Evolutionary conservation across 2,113 vertebrate species (phyloP).

Genomic region (Anarrhichthys ocellatus): DNA sequence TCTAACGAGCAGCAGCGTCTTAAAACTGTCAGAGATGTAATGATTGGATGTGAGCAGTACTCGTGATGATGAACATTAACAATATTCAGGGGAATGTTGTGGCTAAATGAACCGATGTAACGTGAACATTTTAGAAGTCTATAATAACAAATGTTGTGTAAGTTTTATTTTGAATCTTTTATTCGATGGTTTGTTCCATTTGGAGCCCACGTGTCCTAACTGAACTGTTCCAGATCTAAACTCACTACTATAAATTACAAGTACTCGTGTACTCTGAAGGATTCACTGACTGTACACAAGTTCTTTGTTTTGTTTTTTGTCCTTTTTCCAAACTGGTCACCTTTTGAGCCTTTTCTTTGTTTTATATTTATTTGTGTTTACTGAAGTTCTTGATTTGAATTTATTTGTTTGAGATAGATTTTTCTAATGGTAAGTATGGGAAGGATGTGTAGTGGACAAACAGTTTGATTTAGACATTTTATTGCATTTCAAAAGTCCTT

Average conservation of each 20-base stretch:
- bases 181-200: not conserved
- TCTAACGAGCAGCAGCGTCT: not conserved
- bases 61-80: not conserved
- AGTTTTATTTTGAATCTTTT: not conserved
- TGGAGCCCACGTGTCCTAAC: not conserved
- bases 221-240: not conserved
- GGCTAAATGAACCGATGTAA: not conserved
- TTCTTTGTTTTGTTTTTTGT: not conserved
- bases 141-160: not conserved
- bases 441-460: not conserved
- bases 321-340: not conserved
- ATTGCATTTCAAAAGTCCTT: not conserved
- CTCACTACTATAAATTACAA: not conserved
- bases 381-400: not conserved
- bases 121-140: not conserved
- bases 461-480: not conserved
- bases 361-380: conserved; percentile 25
- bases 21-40: not conserved
- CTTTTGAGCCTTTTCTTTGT: conserved; percentile 1
- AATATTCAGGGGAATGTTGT: too few relatives aligned
- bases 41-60: not conserved
- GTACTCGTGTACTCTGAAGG: not conserved
- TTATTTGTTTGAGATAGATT: not conserved
- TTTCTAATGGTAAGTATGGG: not conserved
- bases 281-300: not conserved